A percentile compares a stretch with the other conserved stretches of the same genome.
Conservation (phyloP, 2,888 invertebrate genomes). For the Acrobasis consociella region DNA sequence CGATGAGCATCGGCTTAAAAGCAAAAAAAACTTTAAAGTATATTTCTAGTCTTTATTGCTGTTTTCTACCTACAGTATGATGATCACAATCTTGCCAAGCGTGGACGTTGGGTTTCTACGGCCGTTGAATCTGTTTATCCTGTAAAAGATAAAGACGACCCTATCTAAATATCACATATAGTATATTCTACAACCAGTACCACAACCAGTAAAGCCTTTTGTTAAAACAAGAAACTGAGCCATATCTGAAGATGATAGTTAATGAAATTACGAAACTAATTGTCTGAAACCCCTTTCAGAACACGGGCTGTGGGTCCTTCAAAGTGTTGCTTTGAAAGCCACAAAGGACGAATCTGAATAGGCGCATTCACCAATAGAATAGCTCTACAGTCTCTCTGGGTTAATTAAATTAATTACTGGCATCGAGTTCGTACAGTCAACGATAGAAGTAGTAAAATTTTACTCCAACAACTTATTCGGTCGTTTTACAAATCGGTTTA, state of each 20-base stretch:
- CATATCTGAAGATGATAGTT: not conserved
- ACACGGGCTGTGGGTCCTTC: slow-evolving; percentile 16
- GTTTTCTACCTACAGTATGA: too few species aligned
- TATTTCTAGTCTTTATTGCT: too few species aligned
- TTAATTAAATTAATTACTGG: slow-evolving; percentile 23
- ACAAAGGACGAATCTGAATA: slow-evolving; percentile 21
- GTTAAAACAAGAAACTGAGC: not conserved
- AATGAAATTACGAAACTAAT: slow-evolving; percentile 14
- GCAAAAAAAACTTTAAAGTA: too few species aligned
- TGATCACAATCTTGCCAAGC: too few species aligned
- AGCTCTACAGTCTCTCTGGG: slow-evolving; percentile 16
- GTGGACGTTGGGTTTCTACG: too few species aligned
- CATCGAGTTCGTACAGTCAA: slow-evolving; percentile 5
- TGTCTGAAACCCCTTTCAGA: slow-evolving; percentile 14
- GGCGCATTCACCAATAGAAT: slow-evolving; percentile 19
- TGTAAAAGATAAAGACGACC: too few species aligned
- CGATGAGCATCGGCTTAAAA: too few species aligned
- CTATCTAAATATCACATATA: too few species aligned
- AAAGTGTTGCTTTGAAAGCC: slow-evolving; percentile 21
- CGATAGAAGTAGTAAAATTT: not conserved
- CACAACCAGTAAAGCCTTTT: not conserved
- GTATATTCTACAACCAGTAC: not conserved
- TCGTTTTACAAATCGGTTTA: too few species aligned
- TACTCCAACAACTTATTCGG: too few species aligned
- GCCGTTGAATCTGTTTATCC: too few species aligned